phyloP scores from a whole-genome alignment of 2,888 invertebrate species.

The Cepaea hortensis region DNA sequence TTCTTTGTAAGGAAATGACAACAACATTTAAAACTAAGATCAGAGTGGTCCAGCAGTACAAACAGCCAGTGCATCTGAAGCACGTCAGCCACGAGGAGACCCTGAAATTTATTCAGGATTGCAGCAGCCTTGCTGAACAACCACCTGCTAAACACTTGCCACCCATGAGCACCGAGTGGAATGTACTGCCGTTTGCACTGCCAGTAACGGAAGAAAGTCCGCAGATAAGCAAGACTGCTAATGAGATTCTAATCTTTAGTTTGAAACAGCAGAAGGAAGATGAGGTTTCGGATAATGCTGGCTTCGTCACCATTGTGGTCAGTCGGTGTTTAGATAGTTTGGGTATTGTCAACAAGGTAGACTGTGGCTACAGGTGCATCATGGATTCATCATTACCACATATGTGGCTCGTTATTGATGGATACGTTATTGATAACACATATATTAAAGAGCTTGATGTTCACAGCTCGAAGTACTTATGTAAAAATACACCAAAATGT shows the following conservation, averaged over 20 bases:
- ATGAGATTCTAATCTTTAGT: slow-evolving; percentile 36
- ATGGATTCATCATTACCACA: slow-evolving; percentile 10
- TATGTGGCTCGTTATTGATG: slow-evolving; percentile 37
- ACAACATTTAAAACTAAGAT: not conserved
- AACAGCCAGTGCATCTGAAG: not conserved
- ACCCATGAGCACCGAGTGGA: slow-evolving; percentile 22
- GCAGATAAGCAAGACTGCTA: slow-evolving; percentile 18
- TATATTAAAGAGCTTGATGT: slow-evolving; percentile 1
- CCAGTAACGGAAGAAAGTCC: slow-evolving; percentile 11
- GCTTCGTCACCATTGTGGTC: slow-evolving; percentile 23
- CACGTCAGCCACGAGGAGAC: not conserved
- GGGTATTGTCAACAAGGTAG: slow-evolving; percentile 1
- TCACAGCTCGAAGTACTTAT: not conserved
- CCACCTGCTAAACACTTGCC: not conserved
- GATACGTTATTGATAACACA: slow-evolving; percentile 35
- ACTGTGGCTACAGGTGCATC: slow-evolving; percentile 11
- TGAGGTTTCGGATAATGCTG: slow-evolving; percentile 25
- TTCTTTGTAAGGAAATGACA: not conserved
- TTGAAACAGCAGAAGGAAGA: slow-evolving; percentile 30
- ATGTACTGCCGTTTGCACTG: not conserved
- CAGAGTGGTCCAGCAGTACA: slow-evolving; percentile 1
- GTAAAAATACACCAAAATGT: slow-evolving; percentile 17
- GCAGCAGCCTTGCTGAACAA: too few relatives aligned
- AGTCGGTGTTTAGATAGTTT: slow-evolving; percentile 30
- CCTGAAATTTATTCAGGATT: too few relatives aligned